A percentile compares a stretch with the other conserved stretches of the same genome.
These are phyloP conservation scores for Synergus gifuensis DNA, from an alignment of 2,888 invertebrate species.

Conservation along the genomic window DNA sequence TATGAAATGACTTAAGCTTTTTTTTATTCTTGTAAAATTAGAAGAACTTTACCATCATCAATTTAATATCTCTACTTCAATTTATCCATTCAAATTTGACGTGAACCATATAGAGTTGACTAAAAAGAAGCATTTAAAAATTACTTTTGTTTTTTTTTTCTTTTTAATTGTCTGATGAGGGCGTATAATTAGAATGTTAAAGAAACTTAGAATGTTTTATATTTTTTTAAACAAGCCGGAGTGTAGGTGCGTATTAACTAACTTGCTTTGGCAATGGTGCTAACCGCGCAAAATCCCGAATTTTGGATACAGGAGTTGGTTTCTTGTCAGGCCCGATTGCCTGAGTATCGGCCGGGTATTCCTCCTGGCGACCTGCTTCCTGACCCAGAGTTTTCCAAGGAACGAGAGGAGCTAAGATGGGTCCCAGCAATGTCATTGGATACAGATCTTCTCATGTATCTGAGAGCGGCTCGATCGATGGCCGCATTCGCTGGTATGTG, in stretches of 20 bases:
- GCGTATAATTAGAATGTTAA: conserved; percentile 6
- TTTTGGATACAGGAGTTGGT: conserved; percentile 77
- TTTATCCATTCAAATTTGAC: conserved; percentile 2
- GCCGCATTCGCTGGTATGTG: conserved; percentile 99
- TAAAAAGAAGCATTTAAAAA: not conserved
- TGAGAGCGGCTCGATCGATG: conserved; percentile 97
- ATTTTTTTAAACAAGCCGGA: conserved; percentile 65
- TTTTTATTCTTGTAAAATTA: not conserved
- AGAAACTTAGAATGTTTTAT: not conserved
- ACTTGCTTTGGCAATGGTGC: conserved; percentile 74
- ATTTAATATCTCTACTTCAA: not conserved
- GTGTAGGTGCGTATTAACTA: conserved; percentile 70
- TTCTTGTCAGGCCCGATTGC: conserved; percentile 82
- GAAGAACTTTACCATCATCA: not conserved
- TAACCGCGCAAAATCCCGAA: conserved; percentile 74
- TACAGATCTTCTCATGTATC: conserved; percentile 97
- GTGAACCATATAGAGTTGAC: not conserved
- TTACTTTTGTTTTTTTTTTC: not conserved
- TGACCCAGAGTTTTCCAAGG: conserved; percentile 80
- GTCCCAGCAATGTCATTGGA: conserved; percentile 95
- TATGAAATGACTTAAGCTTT: not conserved
- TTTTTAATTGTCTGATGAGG: conserved; percentile 8
- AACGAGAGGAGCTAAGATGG: conserved; percentile 95
- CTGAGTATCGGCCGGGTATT: conserved; percentile 79
- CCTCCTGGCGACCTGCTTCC: conserved; percentile 77